Evolutionary conservation across 2,888 invertebrate species (phyloP), one percentile per base, ranked within the genome.

Genomic region (Ectemnius cavifrons): DNA sequence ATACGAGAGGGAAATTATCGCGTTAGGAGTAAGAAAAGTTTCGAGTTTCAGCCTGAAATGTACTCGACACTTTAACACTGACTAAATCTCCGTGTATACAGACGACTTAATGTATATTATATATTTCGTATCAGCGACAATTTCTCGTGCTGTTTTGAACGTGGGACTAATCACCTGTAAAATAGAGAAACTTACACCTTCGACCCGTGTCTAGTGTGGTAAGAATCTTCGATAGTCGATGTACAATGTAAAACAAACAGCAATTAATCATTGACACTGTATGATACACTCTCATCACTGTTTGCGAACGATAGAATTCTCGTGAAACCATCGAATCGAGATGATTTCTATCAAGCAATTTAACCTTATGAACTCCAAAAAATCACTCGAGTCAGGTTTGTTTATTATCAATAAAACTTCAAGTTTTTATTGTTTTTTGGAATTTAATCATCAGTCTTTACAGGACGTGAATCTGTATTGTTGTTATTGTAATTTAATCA

Each of bases 131-230:
- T 71, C 28, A 69, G 14, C 23, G 37, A 59, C 28, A 37, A 37
- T 37, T 60, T 66, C 49, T 66, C 6, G 52, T 56, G 49, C 58
- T 62, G 69, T 68, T 68, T 52, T 75, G 70, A 70, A 65, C 52
- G 57, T 71, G 81, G 70, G 64, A 80, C 61, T 64, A 80, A 71
- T 67, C 72, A 57, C 78, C 65, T 66, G 68, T 76, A 67, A 74
- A 77, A 16, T 79, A 69, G 58, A 63, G 49, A 49, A 58, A 67
- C 49, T 61, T 59, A 27, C 20, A 67, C 64, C 67, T 62, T 66
- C 60, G 62, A 64, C 70, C 49, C 73, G 71, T 73, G 67, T 70
- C 64, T 67, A 77, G 56, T 52, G 58, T 61, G 47, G 67, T 59
- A 77, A 66, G 67, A 65, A 37, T 61, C 63, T 67, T 65, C 68